Percentiles rank a stretch among this genome's conserved stretches.
Evolutionary conservation across 2,113 vertebrate species (phyloP).

Genomic region (Sarotherodon lohbergeri): DNA sequence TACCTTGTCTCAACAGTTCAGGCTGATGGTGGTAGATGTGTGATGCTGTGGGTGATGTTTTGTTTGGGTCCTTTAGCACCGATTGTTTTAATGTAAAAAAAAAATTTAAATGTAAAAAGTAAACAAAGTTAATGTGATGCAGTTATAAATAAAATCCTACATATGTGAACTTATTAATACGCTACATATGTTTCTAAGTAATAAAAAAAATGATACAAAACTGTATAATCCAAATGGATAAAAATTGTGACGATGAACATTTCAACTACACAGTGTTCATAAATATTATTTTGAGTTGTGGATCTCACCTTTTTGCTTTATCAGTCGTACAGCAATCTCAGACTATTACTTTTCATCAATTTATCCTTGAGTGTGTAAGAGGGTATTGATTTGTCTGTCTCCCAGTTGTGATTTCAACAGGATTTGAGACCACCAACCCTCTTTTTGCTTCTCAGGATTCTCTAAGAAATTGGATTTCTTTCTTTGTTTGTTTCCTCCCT

Average conservation of each 20-base stretch:
- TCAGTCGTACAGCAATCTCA: neutral
- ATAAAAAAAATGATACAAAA: accelerated
- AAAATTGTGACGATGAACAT: neutral
- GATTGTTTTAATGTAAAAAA: neutral
- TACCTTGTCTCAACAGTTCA: neutral
- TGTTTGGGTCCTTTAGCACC: neutral
- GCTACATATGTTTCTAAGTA: neutral
- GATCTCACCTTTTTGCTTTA: neutral
- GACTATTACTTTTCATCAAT: slow-evolving; percentile 7
- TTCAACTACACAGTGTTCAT: accelerated
- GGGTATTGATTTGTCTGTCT: slow-evolving; percentile 40
- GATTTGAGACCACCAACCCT: slow-evolving; percentile 4
- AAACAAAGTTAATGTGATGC: neutral
- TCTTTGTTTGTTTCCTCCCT: neutral
- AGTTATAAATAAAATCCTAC: neutral
- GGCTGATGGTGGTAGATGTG: neutral
- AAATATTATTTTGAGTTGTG: neutral
- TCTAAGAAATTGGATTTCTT: slow-evolving; percentile 18
- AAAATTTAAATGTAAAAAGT: neutral
- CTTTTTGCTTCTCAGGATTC: neutral
- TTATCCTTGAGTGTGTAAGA: neutral
- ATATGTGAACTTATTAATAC: neutral
- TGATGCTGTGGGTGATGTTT: neutral
- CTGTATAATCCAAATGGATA: no score
- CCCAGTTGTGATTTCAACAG: slow-evolving; percentile 16